phyloP scores from a whole-genome alignment of 2,888 invertebrate species.

The Mechanitis messenoides region DNA sequence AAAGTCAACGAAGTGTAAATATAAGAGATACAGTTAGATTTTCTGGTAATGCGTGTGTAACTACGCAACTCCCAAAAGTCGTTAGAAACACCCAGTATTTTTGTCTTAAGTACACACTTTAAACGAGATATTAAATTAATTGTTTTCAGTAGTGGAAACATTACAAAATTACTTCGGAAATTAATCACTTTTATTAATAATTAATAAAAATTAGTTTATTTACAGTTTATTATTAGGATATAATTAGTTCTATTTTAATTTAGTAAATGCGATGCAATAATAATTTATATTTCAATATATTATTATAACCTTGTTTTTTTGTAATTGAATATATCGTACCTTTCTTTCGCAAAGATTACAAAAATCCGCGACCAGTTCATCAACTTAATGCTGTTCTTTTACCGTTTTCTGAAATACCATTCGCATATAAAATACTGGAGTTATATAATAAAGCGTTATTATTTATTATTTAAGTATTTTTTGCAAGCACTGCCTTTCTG shows the following conservation, averaged over 20 bases:
- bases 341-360: constrained; percentile 37
- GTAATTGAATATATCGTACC: constrained; percentile 8
- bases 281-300: not conserved
- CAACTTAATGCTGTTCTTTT: constrained; percentile 61
- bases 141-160: too few relatives aligned
- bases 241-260: too few relatives aligned
- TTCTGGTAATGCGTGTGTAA: constrained; percentile 47
- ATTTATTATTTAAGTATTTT: constrained; percentile 28
- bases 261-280: too few relatives aligned
- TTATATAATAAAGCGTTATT: constrained; percentile 25
- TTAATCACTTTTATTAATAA: too few relatives aligned
- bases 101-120: not conserved
- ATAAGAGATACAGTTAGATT: constrained; percentile 58
- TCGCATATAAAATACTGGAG: constrained; percentile 28
- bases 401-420: constrained; percentile 55
- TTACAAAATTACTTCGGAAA: too few relatives aligned
- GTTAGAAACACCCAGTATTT: constrained; percentile 4
- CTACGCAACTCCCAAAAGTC: constrained; percentile 40
- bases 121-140: too few relatives aligned
- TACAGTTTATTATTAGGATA: too few relatives aligned
- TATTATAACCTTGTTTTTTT: not conserved
- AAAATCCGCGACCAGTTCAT: constrained; percentile 57
- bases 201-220: too few relatives aligned
- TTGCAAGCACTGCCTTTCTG: constrained; percentile 9
- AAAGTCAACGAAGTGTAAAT: constrained; percentile 63